Evolutionary conservation across 2,797 vertebrate species (phyloP), one percentile per base, ranked within the genome.

Genomic region (Chrysocyon brachyurus): DNA sequence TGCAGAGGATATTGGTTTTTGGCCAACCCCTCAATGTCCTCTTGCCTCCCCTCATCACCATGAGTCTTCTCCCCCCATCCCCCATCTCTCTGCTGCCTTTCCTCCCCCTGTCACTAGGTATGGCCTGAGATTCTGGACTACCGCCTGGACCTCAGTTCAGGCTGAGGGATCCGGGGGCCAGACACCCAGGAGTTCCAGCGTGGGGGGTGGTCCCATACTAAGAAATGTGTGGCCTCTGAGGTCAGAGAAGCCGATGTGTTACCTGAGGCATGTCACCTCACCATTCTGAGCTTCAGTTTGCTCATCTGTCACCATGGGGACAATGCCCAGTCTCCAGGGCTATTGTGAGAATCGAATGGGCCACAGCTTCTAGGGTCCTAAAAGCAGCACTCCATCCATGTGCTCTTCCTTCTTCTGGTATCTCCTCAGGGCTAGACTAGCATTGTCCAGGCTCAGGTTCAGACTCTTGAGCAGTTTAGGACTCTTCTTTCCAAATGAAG

Each of bases 341-440:
- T 52, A 0, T 10, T 54, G 12, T 57, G 68, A 83, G 75, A 52
- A 33, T 52, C 11, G 0, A 12, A 36, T 1, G 56, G 87, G 75
- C 31, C 63, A 28, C 3, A 46, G 40, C 9, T 2, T 83, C 68
- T 46, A 12, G 68, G 14, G 54, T 59, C 1, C 19, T 6, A 63
- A 1, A 3, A 56, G 15, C 2, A 57, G 46, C 1, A 0, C 40
- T 82, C 94, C 36, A 11, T 22, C 52, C 56, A 3, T 0, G 0
- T 26, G 61, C 1, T 6, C 68, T 49, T 49, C 75, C 64, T 89
- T 54, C 40, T 72, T 36, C 31, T 14, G 4, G 0, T 33, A 3
- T 87, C 73, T 86, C 40, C 75, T 52, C 52, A 3, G 49, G 24
- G 59, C 75, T 79, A 8, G 61, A 33, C 16, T 5, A 11, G 54